Evolutionary conservation across 2,888 invertebrate genomes (phyloP).

Genomic region (Coleophora deauratella): DNA sequence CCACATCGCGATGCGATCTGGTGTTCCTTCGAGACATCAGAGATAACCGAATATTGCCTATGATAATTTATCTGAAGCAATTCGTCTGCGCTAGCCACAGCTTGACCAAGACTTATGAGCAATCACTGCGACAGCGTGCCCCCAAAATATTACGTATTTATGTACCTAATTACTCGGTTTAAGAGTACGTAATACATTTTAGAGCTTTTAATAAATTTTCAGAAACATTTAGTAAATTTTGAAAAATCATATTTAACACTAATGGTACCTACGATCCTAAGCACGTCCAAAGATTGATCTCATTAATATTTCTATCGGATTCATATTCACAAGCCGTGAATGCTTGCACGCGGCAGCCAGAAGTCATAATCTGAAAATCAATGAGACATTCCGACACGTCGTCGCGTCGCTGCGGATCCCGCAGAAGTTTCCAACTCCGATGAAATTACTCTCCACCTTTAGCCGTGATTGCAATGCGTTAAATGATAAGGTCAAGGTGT

Average conservation of each 20-base stretch:
- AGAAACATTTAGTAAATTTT: too few relatives aligned
- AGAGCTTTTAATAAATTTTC: too few relatives aligned
- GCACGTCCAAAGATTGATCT: slow-evolving; percentile 36
- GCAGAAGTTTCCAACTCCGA: slow-evolving; percentile 36
- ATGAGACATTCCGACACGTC: slow-evolving; percentile 54
- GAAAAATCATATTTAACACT: too few relatives aligned
- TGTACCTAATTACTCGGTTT: too few relatives aligned
- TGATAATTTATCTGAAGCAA: slow-evolving; percentile 49
- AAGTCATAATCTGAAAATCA: slow-evolving; percentile 49
- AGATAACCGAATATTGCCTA: slow-evolving; percentile 51
- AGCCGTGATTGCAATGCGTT: slow-evolving; percentile 25
- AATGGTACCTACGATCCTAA: neutral
- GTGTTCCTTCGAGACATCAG: slow-evolving; percentile 42
- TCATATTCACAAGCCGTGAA: slow-evolving; percentile 48
- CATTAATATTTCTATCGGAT: slow-evolving; percentile 52
- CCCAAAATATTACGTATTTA: neutral
- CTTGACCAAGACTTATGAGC: slow-evolving; percentile 6
- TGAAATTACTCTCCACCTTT: slow-evolving; percentile 37
- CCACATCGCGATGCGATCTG: slow-evolving; percentile 49
- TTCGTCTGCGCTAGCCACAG: slow-evolving; percentile 35
- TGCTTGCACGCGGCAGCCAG: slow-evolving; percentile 49
- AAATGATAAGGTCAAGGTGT: too few relatives aligned
- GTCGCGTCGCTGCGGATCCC: slow-evolving; percentile 27
- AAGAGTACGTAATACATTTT: too few relatives aligned
- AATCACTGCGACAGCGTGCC: neutral